Conservation (phyloP, 1,140 invertebrate genomes). For the Drosophila eugracilis region DNA sequence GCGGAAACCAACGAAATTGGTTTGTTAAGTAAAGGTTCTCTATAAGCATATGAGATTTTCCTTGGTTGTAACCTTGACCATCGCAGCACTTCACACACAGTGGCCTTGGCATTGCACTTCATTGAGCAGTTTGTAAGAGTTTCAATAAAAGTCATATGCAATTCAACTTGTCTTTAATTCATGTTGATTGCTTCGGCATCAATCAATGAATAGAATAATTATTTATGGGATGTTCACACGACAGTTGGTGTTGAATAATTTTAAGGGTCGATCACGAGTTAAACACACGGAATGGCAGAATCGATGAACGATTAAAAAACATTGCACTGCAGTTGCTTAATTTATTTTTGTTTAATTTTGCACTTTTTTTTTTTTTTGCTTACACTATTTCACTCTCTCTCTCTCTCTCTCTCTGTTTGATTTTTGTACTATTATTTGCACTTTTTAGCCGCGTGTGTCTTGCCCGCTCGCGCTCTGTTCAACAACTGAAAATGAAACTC, state of each 20-base stretch:
- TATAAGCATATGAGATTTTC: not conserved
- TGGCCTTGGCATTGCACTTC: conserved; percentile 32
- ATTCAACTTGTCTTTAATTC: conserved; percentile 39
- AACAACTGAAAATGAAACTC: conserved; percentile 64
- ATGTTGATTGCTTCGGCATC: conserved; percentile 34
- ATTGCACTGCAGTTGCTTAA: conserved; percentile 14
- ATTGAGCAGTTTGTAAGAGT: conserved; percentile 12
- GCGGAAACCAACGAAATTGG: not conserved
- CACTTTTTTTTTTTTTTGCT: conserved; percentile 36
- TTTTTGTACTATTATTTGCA: conserved; percentile 20
- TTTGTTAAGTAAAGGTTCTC: too few relatives aligned
- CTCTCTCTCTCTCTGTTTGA: conserved; percentile 2
- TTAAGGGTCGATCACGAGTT: conserved; percentile 35
- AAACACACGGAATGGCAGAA: conserved; percentile 2
- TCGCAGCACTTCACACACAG: not conserved
- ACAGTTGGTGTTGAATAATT: conserved; percentile 19
- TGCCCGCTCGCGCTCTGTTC: conserved; percentile 59
- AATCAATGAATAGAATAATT: conserved; percentile 13
- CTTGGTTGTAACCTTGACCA: not conserved
- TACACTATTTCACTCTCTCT: too few relatives aligned
- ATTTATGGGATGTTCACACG: conserved; percentile 20
- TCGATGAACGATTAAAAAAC: conserved; percentile 4
- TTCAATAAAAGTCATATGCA: conserved; percentile 45
- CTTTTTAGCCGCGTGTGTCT: conserved; percentile 60
- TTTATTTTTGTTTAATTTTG: conserved; percentile 35